Conservation (phyloP, 2,888 invertebrate species). For the Itoplectis maculator region DNA sequence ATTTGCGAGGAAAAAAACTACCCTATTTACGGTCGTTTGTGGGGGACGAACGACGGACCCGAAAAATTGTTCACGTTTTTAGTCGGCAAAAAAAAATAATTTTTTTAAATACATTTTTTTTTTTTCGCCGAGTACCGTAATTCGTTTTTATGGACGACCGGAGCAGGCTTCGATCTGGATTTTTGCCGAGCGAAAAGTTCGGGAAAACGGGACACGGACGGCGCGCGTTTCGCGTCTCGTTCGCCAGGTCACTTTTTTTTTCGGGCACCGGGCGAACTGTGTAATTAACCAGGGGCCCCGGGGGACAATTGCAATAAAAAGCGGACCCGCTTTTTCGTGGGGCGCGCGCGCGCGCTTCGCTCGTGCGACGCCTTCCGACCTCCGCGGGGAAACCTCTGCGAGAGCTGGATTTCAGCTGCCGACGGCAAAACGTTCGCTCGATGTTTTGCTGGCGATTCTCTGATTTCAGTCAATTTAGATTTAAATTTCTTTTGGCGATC, state of each 20-base stretch:
- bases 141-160: conserved; percentile 66
- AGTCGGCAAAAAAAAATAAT: neutral
- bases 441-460: neutral
- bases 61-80: conserved; percentile 19
- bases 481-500: neutral
- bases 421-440: conserved; percentile 18
- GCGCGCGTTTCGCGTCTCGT: conserved; percentile 18
- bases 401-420: conserved; percentile 21
- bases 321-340: conserved; percentile 7
- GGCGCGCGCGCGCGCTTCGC: too few species aligned
- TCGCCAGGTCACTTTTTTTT: conserved; percentile 61
- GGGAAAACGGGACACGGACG: conserved; percentile 40
- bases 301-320: conserved; percentile 52
- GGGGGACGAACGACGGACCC: neutral
- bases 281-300: conserved; percentile 29
- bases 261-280: conserved; percentile 16
- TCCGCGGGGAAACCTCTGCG: conserved; percentile 25
- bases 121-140: conserved; percentile 58
- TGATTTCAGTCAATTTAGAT: neutral
- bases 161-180: conserved; percentile 28
- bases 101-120: conserved; percentile 46
- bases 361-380: too few species aligned
- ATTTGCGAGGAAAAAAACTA: conserved; percentile 27
- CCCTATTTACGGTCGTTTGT: conserved; percentile 15
- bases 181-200: conserved; percentile 41